Base-by-base conservation (phyloP, 2,888 invertebrate genomes). In the Dermolepida albohirtum region DNA sequence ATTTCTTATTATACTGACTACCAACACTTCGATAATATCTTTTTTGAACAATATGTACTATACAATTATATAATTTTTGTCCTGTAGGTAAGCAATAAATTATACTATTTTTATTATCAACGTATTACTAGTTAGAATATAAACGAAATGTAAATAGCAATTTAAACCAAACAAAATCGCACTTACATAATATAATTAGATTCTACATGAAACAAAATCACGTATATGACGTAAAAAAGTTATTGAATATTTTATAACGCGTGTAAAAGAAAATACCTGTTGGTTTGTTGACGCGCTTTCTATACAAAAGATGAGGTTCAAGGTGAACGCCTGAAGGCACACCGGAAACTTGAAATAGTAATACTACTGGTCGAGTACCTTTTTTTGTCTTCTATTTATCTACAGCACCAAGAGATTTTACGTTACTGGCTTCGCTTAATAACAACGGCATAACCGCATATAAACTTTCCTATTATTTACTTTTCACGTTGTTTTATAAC, bases 281-380 rank as follows among this genome's bases (percentile, higher is more conserved):
- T 44, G 57, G 57, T 57, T 57, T 57, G 57, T 57, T 57, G 57
- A 57, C 57, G 57, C 57, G 57, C 57, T 57, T 57, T 57, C 57
- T 57, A 57, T 44, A 57, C 57, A 57, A 57, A 57, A 57, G 57
- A 57, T 57, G 57, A 57, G 57, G 57, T 57, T 57, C 57, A 57
- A 57, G 57, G 57, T 57, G 57, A 57, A 57, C 57, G 44, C 43
- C 57, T 57, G 22, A n/a, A 57, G 57, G 57, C 27, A 57, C 39
- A 54, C 57, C 57, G 57, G 57, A 57, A 57, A 57, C 57, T 57
- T 57, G 57, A 57, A 57, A 57, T 22, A 43, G 43, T 57, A 57
- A 44, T 57, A 43, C 57, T 43, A 43, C 43, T 57, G 44, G 43
- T 43, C 43, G 29, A 43, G 57, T 43, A 27, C 43, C 57, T 43